Evolutionary conservation across 2,113 vertebrate species (phyloP).

Genomic region (Bubo scandiacus): DNA sequence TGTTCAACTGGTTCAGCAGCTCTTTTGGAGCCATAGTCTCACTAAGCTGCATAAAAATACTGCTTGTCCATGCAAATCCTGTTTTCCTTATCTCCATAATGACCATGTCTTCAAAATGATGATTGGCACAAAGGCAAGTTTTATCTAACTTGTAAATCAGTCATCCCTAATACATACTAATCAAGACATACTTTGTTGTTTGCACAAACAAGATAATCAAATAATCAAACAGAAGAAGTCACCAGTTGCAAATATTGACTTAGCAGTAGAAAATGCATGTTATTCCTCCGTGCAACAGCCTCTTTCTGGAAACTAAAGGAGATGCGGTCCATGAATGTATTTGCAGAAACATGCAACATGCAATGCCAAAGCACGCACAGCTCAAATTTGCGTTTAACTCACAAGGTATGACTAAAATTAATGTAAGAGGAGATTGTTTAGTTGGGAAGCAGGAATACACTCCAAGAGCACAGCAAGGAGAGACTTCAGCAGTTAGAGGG

Average conservation of each 20-base stretch:
- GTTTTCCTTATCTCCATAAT: neutral
- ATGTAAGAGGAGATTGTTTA: neutral
- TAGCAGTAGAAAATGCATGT: neutral
- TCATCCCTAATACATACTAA: neutral
- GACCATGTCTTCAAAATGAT: neutral
- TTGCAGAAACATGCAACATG: neutral
- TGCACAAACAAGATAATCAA: constrained; percentile 3
- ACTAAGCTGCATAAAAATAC: neutral
- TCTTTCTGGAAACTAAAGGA: neutral
- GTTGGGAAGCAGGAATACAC: neutral
- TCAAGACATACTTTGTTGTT: neutral
- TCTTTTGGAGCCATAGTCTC: neutral
- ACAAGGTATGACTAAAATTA: neutral
- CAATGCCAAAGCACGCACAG: neutral
- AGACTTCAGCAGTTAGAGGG: neutral
- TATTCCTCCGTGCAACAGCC: neutral
- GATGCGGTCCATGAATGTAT: neutral
- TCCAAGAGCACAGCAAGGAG: neutral
- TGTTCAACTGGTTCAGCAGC: neutral
- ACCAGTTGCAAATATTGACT: neutral
- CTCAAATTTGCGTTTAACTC: neutral
- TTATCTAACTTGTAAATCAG: neutral
- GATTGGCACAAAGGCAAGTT: neutral
- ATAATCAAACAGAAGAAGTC: neutral
- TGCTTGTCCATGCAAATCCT: neutral